Evolutionary conservation across 2,113 vertebrate genomes (phyloP).

Genomic region (Cephalopterus ornatus): DNA sequence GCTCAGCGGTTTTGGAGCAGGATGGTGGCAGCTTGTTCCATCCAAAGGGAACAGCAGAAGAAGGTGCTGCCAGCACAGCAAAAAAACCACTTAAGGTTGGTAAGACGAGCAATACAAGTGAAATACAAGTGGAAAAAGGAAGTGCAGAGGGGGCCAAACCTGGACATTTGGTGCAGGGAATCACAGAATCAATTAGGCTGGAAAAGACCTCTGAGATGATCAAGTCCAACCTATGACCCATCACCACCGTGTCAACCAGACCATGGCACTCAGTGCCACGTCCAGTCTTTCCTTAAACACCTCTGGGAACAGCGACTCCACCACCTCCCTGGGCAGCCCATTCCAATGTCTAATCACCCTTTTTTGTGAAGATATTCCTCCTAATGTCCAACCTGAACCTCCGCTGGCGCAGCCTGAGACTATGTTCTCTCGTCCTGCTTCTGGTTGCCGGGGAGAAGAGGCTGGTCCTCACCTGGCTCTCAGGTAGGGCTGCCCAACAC

Average conservation of each 20-base stretch:
- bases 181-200: accelerated
- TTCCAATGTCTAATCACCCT: neutral
- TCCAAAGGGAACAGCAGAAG: neutral
- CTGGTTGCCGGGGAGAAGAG: neutral
- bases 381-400: neutral
- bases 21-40: neutral
- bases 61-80: accelerated
- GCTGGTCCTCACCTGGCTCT: neutral
- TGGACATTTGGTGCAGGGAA: neutral
- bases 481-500: neutral
- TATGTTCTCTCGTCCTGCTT: neutral
- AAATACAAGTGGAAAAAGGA: neutral
- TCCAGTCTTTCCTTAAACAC: neutral
- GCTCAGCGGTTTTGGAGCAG: neutral
- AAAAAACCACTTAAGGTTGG: too few relatives aligned
- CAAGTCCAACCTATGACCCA: neutral
- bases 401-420: neutral
- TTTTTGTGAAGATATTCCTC: neutral
- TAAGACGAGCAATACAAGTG: neutral
- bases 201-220: neutral
- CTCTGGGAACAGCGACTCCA: neutral
- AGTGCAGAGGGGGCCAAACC: neutral
- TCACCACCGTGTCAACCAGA: neutral
- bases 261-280: accelerated
- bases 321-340: neutral